phyloP scores from a whole-genome alignment of 2,888 invertebrate genomes.

The Anoplius nigerrimus region DNA sequence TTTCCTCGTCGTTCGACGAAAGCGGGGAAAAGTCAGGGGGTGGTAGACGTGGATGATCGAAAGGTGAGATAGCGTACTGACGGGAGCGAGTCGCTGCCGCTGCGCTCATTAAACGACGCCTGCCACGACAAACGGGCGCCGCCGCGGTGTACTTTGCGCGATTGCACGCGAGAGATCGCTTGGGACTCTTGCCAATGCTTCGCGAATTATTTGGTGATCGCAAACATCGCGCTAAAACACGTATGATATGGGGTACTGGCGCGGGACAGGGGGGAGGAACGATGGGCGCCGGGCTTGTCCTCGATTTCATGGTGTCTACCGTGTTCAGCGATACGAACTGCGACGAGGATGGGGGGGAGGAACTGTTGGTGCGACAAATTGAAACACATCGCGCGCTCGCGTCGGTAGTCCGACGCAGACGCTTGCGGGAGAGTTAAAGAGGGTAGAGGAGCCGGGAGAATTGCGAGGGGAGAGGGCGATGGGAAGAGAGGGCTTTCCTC shows the following conservation, averaged over 20 bases:
- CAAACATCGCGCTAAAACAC: conserved; percentile 57
- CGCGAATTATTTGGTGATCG: conserved; percentile 56
- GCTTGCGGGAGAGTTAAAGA: no score
- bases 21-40: no score
- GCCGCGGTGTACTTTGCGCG: conserved; percentile 16
- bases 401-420: no score
- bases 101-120: conserved; percentile 56
- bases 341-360: not conserved
- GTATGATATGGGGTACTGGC: conserved; percentile 45
- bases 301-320: conserved; percentile 21
- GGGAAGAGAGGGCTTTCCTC: not conserved
- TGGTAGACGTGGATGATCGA: no score
- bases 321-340: not conserved
- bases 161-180: conserved; percentile 24
- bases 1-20: no score
- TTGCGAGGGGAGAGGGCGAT: conserved; percentile 12
- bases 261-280: not conserved
- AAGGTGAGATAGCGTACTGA: no score
- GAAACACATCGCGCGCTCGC: conserved; percentile 5
- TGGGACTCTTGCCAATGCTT: conserved; percentile 45
- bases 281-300: conserved; percentile 22
- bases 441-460: no score
- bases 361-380: conserved; percentile 26
- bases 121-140: conserved; percentile 52
- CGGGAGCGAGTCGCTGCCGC: no score